Evolutionary conservation across 2,888 invertebrate species (phyloP), one percentile per base, ranked within the genome.

Genomic region (Luperina nickerlii): DNA sequence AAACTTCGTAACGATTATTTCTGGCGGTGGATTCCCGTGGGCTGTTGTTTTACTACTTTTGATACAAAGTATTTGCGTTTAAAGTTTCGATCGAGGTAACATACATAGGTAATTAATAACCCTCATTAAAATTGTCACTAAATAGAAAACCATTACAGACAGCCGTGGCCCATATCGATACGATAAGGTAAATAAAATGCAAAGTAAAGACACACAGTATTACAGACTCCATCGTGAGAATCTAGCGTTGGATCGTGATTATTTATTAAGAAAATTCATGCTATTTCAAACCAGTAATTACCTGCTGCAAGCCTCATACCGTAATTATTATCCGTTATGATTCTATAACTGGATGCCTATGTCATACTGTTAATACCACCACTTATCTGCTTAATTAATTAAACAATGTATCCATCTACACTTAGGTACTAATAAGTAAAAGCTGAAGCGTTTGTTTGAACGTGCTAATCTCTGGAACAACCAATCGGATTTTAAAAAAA

Each of bases 241-340:
- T 48, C 11, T 18, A 71, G 9, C 32, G 24, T 42, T 73, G 24
- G 20, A 54, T 81, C 38, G 54, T 48, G 45, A 74, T 70, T 81
- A 82, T 82, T 54, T 54, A 42, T 62, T n/a, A 32, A 54, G 51
- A 81, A 74, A 65, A 81, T 74, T 62, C 48, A 68, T 60, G 54
- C n/a, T 73, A 81, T 73, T 73, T 74, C 45, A 63, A 74, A 74
- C 42, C 24, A 73, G 45, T 48, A 72, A 60, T 70, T 81, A 70
- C 18, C 68, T 65, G 27, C 63, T 69, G 51, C 51, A 54, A 69
- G 51, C 60, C 6, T 73, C 9, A 57, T 66, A 85, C 48, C 54
- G 54, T 74, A 81, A 74, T 81, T 24, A 85, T 65, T 38, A 81
- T 20, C 48, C n/a, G 51, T 27, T 45, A 63, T 38, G 32, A 84